phyloP scores from a whole-genome alignment of 1,140 invertebrate genomes.

The Drosophila carrolli region DNA sequence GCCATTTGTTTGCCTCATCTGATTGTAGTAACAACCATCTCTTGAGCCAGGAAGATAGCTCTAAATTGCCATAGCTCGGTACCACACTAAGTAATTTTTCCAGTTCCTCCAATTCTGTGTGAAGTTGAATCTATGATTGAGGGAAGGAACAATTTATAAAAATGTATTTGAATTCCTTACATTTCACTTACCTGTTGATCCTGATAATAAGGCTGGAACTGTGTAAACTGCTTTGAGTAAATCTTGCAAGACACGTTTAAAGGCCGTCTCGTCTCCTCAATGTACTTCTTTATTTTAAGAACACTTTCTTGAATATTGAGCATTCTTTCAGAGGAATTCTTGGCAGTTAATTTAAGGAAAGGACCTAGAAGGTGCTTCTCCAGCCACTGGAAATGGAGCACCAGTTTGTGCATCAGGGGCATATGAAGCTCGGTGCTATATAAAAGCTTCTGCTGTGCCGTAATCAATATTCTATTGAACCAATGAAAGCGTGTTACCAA shows the following conservation, averaged over 20 bases:
- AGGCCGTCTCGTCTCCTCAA: conserved; percentile 60
- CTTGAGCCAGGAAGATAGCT: conserved; percentile 35
- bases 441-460: conserved; percentile 58
- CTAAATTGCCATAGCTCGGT: conserved; percentile 60
- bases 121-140: conserved; percentile 17
- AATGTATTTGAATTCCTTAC: not conserved
- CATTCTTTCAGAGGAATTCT: not conserved
- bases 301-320: not conserved
- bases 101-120: conserved; percentile 35
- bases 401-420: conserved; percentile 72
- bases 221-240: conserved; percentile 70
- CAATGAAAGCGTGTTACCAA: conserved; percentile 62
- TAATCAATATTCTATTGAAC: conserved; percentile 70
- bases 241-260: conserved; percentile 70
- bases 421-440: conserved; percentile 59
- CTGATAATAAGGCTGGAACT: conserved; percentile 73
- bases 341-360: conserved; percentile 16
- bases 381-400: conserved; percentile 83
- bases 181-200: conserved; percentile 63
- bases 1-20: conserved; percentile 59
- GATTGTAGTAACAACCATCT: conserved; percentile 54
- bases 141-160: not conserved
- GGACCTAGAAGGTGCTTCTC: conserved; percentile 63
- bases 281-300: conserved; percentile 45
- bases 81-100: conserved; percentile 48